phyloP scores from a whole-genome alignment of 2,113 vertebrate genomes.

The Eolophus roseicapilla region DNA sequence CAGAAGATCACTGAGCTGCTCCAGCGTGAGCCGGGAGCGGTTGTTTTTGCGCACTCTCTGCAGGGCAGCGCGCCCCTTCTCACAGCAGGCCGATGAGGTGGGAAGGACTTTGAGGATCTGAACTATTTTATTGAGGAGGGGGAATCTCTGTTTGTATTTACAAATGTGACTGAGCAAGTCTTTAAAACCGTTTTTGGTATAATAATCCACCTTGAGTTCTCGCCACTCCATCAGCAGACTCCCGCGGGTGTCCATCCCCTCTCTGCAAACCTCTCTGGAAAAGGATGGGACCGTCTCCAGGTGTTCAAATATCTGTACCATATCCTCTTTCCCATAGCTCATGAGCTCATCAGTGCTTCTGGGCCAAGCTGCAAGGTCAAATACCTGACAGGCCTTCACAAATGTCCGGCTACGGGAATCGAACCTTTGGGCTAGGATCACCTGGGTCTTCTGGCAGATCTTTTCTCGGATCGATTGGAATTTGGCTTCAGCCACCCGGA shows the following conservation, averaged over 20 bases:
- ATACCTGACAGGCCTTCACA: constrained; percentile 89
- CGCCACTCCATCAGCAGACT: constrained; percentile 89
- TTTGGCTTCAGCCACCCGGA: constrained; percentile 94
- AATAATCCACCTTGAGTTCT: constrained; percentile 93
- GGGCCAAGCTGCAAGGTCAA: constrained; percentile 90
- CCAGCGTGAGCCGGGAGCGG: constrained; percentile 87
- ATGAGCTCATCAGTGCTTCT: constrained; percentile 85
- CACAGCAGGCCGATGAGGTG: constrained; percentile 88
- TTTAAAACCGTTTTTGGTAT: constrained; percentile 89
- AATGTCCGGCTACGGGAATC: constrained; percentile 86
- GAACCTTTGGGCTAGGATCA: constrained; percentile 88
- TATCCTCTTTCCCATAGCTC: constrained; percentile 89
- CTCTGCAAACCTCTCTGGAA: constrained; percentile 77
- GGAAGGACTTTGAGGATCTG: constrained; percentile 90
- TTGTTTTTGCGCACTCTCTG: constrained; percentile 88
- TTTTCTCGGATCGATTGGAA: constrained; percentile 97
- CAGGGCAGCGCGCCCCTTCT: constrained; percentile 86
- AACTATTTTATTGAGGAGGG: constrained; percentile 86
- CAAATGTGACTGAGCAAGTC: constrained; percentile 88
- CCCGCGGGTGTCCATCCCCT: constrained; percentile 77
- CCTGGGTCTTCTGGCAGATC: constrained; percentile 92
- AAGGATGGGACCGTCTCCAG: constrained; percentile 83
- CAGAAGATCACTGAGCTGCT: constrained; percentile 91
- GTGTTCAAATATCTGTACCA: constrained; percentile 89
- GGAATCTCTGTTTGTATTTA: constrained; percentile 91